Evolutionary conservation across 2,113 vertebrate species (phyloP).

Genomic region (Polypterus senegalus): DNA sequence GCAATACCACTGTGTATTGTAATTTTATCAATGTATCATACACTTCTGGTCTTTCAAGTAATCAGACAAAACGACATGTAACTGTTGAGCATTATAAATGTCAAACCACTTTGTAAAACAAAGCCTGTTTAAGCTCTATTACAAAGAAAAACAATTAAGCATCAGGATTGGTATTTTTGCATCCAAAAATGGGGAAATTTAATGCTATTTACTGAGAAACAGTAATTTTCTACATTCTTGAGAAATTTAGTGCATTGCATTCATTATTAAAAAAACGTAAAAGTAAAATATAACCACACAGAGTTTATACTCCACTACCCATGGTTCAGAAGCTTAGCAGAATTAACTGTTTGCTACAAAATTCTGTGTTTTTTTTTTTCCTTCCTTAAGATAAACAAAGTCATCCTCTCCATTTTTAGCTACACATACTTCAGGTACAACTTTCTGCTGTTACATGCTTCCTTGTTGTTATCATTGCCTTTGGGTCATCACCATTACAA

Average conservation of each 20-base stretch:
- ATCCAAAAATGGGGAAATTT: slow-evolving; percentile 53
- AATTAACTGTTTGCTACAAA: slow-evolving; percentile 46
- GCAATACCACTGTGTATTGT: slow-evolving; percentile 29
- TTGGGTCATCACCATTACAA: slow-evolving; percentile 10
- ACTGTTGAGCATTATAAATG: slow-evolving; percentile 66
- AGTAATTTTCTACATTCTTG: slow-evolving; percentile 75
- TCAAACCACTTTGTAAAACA: slow-evolving; percentile 55
- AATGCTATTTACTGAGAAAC: slow-evolving; percentile 61
- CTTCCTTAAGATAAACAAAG: slow-evolving; percentile 11
- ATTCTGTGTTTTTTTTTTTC: slow-evolving; percentile 18
- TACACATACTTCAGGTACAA: slow-evolving; percentile 2
- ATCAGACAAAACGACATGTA: slow-evolving; percentile 56
- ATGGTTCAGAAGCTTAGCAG: slow-evolving; percentile 43
- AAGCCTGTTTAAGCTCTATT: slow-evolving; percentile 38
- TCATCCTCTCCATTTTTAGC: not conserved
- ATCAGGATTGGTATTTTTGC: slow-evolving; percentile 46
- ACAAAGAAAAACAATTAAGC: slow-evolving; percentile 31
- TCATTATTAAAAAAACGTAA: slow-evolving; percentile 54
- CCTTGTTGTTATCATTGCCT: slow-evolving; percentile 20
- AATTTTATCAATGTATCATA: slow-evolving; percentile 32
- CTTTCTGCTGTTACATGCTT: slow-evolving; percentile 10
- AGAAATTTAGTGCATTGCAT: slow-evolving; percentile 76
- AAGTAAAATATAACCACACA: slow-evolving; percentile 14
- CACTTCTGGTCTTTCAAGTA: slow-evolving; percentile 47
- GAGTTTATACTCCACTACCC: slow-evolving; percentile 38